A percentile compares a stretch with the other conserved stretches of the same genome.
Evolutionary conservation across 2,888 invertebrate species (phyloP).

Genomic region (Sturmia bella): DNA sequence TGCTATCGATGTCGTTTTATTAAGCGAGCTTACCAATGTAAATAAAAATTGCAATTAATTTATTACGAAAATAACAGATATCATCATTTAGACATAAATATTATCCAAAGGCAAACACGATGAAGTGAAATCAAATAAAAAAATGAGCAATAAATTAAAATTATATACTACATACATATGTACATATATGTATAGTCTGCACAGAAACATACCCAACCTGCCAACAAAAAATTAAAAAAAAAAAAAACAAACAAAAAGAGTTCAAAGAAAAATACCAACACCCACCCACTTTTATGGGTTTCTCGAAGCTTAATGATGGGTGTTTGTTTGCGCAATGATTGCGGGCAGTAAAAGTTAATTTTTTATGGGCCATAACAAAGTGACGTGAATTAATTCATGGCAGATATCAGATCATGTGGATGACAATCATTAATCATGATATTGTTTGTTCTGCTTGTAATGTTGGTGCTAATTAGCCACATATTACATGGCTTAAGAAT

Average conservation of each 20-base stretch:
- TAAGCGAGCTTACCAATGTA: slow-evolving; percentile 8
- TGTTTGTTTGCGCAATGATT: slow-evolving; percentile 35
- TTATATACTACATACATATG: background rate
- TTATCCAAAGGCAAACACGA: slow-evolving; percentile 20
- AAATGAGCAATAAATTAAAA: slow-evolving; percentile 26
- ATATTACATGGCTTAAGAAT: background rate
- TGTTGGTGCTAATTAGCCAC: background rate
- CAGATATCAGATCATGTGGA: slow-evolving; percentile 51
- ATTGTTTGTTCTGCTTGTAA: background rate
- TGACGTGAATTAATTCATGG: slow-evolving; percentile 44
- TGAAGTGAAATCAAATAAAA: slow-evolving; percentile 3
- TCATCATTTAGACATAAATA: slow-evolving; percentile 22
- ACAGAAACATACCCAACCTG: too few species aligned
- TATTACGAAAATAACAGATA: slow-evolving; percentile 35
- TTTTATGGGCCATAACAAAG: slow-evolving; percentile 40
- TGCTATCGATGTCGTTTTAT: slow-evolving; percentile 1
- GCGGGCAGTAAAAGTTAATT: slow-evolving; percentile 46
- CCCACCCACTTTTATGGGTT: slow-evolving; percentile 54
- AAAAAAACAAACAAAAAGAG: background rate
- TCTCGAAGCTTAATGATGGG: slow-evolving; percentile 14
- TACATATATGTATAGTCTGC: too few species aligned
- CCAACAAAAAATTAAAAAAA: too few species aligned
- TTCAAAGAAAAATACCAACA: slow-evolving; percentile 19
- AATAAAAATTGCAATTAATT: slow-evolving; percentile 49
- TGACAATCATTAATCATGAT: slow-evolving; percentile 14